Conservation (phyloP, 2,113 vertebrate species). For the Tragulus kanchil region DNA sequence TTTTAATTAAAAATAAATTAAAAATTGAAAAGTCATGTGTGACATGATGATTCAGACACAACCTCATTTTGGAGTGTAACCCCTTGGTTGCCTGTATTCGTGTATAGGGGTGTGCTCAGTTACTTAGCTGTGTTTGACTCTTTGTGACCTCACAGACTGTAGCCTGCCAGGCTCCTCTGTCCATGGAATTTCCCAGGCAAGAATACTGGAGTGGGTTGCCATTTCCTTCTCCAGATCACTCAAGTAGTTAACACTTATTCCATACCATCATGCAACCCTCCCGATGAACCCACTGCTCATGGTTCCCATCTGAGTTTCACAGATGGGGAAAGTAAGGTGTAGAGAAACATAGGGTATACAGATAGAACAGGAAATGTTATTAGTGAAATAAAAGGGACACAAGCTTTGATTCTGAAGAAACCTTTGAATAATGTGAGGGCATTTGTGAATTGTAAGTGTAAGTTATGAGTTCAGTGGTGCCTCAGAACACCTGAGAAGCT, state of each 20-base stretch:
- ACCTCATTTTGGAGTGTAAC: background rate
- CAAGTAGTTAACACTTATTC: background rate
- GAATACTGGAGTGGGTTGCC: background rate
- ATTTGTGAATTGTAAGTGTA: background rate
- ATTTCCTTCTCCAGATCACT: background rate
- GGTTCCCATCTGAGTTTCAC: background rate
- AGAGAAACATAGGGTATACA: background rate
- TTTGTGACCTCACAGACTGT: background rate
- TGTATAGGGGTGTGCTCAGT: background rate
- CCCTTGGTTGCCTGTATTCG: rapidly evolving
- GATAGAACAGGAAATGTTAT: background rate
- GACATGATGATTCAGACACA: background rate
- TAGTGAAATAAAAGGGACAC: background rate
- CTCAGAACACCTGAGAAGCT: background rate
- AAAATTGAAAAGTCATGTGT: background rate
- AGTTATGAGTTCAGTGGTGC: background rate
- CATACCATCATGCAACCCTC: background rate
- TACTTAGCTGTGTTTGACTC: background rate
- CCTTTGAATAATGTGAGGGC: rapidly evolving
- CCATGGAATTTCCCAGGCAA: background rate
- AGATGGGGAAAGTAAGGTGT: background rate
- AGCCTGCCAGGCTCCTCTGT: background rate
- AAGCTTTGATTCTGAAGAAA: background rate
- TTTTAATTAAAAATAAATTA: background rate
- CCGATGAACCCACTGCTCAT: background rate